Evolutionary conservation across 2,113 vertebrate genomes (phyloP), one percentile per base, ranked within the genome.

Genomic region (Uria aalge): DNA sequence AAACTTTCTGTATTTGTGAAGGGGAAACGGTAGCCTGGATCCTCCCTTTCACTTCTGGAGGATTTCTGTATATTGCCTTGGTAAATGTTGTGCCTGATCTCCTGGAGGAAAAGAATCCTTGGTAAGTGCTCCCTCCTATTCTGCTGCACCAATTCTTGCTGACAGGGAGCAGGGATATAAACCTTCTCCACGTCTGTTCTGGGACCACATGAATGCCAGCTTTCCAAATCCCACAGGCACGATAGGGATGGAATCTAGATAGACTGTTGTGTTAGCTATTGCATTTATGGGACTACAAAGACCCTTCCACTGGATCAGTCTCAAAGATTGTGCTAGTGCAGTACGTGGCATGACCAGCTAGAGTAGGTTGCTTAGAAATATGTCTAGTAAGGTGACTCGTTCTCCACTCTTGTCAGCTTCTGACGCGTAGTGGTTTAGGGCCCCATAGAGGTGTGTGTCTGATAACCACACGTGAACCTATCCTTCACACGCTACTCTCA

Each of bases 11-110:
- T 94, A 7, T 84, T 68, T 12, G 9, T 83, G 20, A 96, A 98
- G 98, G 99, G 97, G 99, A 98, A 95, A 98, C 98, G 0, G 97
- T 99, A 72, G 99, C 98, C 59, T 99, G 99, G 99, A 99, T 99
- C 89, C 98, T 99, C 48, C 99, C 99, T 72, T 99, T 99, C 97
- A 99, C 99, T 45, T 99, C 99, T 9, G 99, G 99, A 50, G 99
- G 99, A 47, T 99, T 99, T 89, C 98, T 99, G 64, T 99, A 99
- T 95, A 99, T 99, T 10, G 99, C 99, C 69, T 97, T 99, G 98
- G 99, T 99, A 92, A 99, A 98, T 20, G 99, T 99, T 81, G 98
- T 99, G 88, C 99, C 99, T 20, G 99, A 99, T 97, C 99, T 99
- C 80, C 89, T 99, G 12, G 98, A 99, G 82, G 99, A 99, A 97